Base-by-base conservation (phyloP, 2,113 vertebrate species). In the Pseudonaja textilis region DNA sequence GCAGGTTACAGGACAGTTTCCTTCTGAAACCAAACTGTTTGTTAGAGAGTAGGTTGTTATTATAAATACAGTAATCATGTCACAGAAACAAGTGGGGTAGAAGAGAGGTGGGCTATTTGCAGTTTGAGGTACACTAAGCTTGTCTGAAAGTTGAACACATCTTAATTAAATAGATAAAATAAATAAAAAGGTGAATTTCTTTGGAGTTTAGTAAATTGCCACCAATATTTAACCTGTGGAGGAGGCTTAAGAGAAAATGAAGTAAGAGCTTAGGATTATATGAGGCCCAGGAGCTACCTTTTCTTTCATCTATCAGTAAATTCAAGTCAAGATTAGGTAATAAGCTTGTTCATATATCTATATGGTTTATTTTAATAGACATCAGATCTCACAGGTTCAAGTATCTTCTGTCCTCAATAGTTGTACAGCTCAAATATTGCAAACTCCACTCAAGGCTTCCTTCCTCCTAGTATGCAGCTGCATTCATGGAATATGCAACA, bases 401-500 rank as follows among this genome's bases (percentile, higher is more conserved):
- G 90, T 90, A 85, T 5, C 42, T 25, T 23, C 3, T 2, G 0
- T 90, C 3, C 47, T 45, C 42, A 50, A 47, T 90, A 29, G 14
- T 8, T 18, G 11, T n/a, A 47, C 88, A 42, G 11, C 26, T 29
- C 26, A 39, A 57, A 50, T 23, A 29, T 57, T 52, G 6, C 85
- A 92, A 88, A 4, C 69, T 4, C 88, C 6, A 88, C 91, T 92
- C 93, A 26, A 18, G 0, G 91, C 57, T 34, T 81, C 25, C 39
- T 94, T 87, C 95, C 93, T 96, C 26, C 0, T 34, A 99, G 99
- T 95, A 23, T 99, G 99, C 81, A 94, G 45, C n/a, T 99, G 99
- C 39, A 56, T 98, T 90, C 98, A 99, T 1, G 99, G 99, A 7
- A 54, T 98, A 1, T 99, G 99, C 96, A 96, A 95, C 94, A 95